Evolutionary conservation across 2,888 invertebrate genomes (phyloP), one percentile per base, ranked within the genome.

Genomic region (Pachymerium ferrugineum): DNA sequence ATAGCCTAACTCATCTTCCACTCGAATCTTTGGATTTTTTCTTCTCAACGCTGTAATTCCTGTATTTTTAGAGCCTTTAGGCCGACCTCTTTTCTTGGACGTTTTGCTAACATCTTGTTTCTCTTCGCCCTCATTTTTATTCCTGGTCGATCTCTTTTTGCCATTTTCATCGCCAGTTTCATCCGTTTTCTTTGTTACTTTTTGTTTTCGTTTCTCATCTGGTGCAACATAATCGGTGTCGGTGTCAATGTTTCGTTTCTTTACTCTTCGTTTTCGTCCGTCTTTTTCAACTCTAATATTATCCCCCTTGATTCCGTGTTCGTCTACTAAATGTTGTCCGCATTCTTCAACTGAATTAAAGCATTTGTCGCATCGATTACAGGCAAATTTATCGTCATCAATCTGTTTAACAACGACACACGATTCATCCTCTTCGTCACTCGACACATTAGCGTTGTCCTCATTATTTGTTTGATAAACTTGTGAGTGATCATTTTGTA

Each of bases 401-500:
- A 35, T 16, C 12, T 70, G 70, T 14, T 67, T 28, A 33, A 31
- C n/a, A 35, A 25, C 33, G 14, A 31, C 22, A 30, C 16, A 12
- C 2, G 70, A 47, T 19, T 68, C 73, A 54, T 70, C 70, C 19
- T 22, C 35, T 30, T 74, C 74, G 38, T 35, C 19, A 25, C 29
- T 30, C 30, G 47, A 47, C 19, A 22, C 1, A 2, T 68, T 28
- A 29, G 68, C 28, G 10, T 68, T 28, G 28, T 72, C 42, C 25
- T 29, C 25, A 3, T 22, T 38, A 14, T 72, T 22, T 3, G 38
- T 28, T 14, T 29, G 22, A 67, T n/a, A 62, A 19, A 28, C 30
- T n/a, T 73, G 30, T 3, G 67, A 84, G 76, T 86, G 86, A 1
- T 81, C 82, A 4, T 84, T 84, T 76, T 85, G 85, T 68, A 86